These are phyloP conservation scores for Hemithea aestivaria DNA, from an alignment of 2,888 invertebrate species.

Conservation along the genomic window DNA sequence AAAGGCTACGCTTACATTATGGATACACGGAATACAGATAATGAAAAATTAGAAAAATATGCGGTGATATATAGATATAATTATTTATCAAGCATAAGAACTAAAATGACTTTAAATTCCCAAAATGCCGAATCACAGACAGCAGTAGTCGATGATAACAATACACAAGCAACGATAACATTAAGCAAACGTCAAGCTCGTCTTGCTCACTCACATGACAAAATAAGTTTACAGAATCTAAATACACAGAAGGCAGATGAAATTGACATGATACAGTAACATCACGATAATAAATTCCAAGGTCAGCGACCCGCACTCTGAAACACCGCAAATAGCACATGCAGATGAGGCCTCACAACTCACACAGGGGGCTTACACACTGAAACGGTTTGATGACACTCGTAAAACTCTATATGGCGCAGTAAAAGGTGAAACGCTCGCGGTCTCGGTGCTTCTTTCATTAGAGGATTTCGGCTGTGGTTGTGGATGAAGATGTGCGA, in stretches of 20 bases:
- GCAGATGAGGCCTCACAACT: conserved; percentile 9
- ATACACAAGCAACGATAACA: too few relatives aligned
- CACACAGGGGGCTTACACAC: conserved; percentile 16
- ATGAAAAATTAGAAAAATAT: too few relatives aligned
- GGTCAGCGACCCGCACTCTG: conserved; percentile 14
- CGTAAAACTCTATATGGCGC: conserved; percentile 31
- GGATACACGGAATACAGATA: too few relatives aligned
- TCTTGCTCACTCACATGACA: too few relatives aligned
- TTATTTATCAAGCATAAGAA: too few relatives aligned
- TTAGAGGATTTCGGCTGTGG: conserved; percentile 6
- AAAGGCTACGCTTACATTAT: too few relatives aligned
- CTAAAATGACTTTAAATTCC: too few relatives aligned
- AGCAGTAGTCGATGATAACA: too few relatives aligned
- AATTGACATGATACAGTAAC: neutral
- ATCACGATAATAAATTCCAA: conserved; percentile 12
- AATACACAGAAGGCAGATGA: neutral
- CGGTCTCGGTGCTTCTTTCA: conserved; percentile 20
- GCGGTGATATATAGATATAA: too few relatives aligned
- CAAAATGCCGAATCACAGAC: too few relatives aligned
- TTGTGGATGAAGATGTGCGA: conserved; percentile 7
- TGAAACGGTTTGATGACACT: conserved; percentile 30
- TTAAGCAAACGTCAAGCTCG: too few relatives aligned
- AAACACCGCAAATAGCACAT: conserved; percentile 13
- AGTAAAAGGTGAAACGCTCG: conserved; percentile 28
- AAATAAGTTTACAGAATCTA: too few relatives aligned